Evolutionary conservation across 1,140 invertebrate species (phyloP).

Genomic region (Bombus pyrosoma): DNA sequence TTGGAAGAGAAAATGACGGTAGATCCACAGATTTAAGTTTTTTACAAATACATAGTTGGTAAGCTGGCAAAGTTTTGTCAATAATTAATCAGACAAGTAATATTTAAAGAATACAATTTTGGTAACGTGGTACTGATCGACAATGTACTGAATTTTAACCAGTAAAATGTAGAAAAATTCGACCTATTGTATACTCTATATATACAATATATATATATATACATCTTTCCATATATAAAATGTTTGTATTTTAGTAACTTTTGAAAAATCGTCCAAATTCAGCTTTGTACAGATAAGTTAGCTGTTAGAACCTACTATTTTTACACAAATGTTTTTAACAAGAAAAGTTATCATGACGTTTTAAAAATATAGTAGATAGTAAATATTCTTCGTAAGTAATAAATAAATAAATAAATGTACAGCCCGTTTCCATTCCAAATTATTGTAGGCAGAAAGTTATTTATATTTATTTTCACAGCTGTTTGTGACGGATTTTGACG

Average conservation of each 20-base stretch:
- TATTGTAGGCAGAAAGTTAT: not conserved
- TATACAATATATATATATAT: no score
- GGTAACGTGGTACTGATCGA: not conserved
- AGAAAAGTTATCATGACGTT: not conserved
- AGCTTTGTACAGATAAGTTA: not conserved
- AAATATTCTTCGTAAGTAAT: not conserved
- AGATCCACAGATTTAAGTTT: no score
- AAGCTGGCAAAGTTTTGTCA: no score
- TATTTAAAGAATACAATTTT: not conserved
- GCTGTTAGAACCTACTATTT: not conserved
- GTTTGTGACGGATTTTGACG: not conserved
- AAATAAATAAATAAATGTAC: not conserved
- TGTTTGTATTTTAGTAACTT: not conserved
- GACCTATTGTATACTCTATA: no score
- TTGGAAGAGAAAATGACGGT: no score
- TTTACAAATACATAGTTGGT: no score
- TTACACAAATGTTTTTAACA: not conserved
- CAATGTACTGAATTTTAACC: not conserved
- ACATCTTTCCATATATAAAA: not conserved
- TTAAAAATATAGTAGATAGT: not conserved
- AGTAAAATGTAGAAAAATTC: not conserved
- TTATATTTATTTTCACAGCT: constrained; percentile 2
- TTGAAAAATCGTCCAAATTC: not conserved
- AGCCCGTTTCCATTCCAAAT: not conserved
- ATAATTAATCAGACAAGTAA: not conserved